These are phyloP conservation scores for Lutjanus campechanus DNA, from an alignment of 2,797 vertebrate species.

Conservation along the genomic window DNA sequence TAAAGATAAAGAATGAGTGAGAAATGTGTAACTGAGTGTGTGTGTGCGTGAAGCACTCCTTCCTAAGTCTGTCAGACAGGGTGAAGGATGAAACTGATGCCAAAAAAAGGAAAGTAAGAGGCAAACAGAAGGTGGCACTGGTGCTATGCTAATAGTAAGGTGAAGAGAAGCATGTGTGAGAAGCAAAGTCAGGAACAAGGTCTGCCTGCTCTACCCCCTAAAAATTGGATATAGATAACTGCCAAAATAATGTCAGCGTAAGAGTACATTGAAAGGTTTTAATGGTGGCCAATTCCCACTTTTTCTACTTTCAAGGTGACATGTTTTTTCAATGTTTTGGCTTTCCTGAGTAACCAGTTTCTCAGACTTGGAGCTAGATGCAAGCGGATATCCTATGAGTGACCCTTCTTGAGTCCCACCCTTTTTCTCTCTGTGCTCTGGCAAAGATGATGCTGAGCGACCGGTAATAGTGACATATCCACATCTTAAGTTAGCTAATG, in stretches of 20 bases:
- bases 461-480: too few relatives aligned
- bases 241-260: conserved; percentile 16
- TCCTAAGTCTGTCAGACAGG: conserved; percentile 15
- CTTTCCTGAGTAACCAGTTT: conserved; percentile 7
- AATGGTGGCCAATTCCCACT: background rate
- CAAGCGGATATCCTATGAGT: background rate
- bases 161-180: conserved; percentile 31
- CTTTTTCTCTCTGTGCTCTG: too few relatives aligned
- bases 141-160: conserved; percentile 70
- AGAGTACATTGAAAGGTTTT: conserved; percentile 18
- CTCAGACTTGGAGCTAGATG: background rate
- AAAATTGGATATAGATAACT: conserved; percentile 7
- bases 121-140: conserved; percentile 86
- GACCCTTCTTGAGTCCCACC: too few relatives aligned
- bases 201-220: background rate
- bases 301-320: background rate
- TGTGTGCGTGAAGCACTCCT: background rate
- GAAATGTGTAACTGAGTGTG: conserved; percentile 24
- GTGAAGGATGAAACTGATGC: conserved; percentile 33
- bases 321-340: conserved; percentile 3
- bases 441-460: too few relatives aligned
- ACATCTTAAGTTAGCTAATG: too few relatives aligned
- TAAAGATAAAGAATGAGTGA: conserved; percentile 11
- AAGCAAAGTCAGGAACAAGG: conserved; percentile 15
- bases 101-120: conserved; percentile 36